Evolutionary conservation across 2,113 vertebrate species (phyloP), one percentile per base, ranked within the genome.

Genomic region (Halichoerus grypus): DNA sequence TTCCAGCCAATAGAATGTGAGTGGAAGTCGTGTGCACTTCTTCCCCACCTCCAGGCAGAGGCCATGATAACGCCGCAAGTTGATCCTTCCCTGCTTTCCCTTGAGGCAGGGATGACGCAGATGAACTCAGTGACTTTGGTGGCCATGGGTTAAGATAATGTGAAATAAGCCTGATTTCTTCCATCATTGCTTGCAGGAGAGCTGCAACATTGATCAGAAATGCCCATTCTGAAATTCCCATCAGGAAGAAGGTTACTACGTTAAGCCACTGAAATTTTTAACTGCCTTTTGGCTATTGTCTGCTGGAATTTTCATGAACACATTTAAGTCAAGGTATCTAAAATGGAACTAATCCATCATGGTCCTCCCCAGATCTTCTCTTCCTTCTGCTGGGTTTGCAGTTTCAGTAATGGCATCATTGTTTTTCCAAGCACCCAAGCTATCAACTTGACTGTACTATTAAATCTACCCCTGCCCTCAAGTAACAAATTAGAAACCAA

Each of bases 401-500:
- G 3, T 65, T 86, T 57, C 15, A 89, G 31, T 42, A 65, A 86
- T 16, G 46, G 6, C 10, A 72, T 13, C 22, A 46, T 36, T 33
- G 42, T 85, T 24, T 57, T 49, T 72, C 46, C 46, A 65, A 4
- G n/a, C 28, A 65, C 11, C 59, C 53, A 72, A 61, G 63, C 33
- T 77, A 15, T 49, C 55, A 55, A 80, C 9, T 53, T 79, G 16
- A 51, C 12, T 36, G 3, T 92, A 21, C 69, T 84, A 9, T 61
- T 59, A 59, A 96, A 26, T 61, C 28, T 26, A 92, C 9, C 2
- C n/a, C 12, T 12, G 36, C 4, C 19, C 22, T 36, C 13, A 33
- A 80, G 63, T 65, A 80, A 77, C 57, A 95, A 36, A 15, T 90
- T 79, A 57, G 46, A 74, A 90, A 81, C 24, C 31, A 86, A 95